phyloP scores from a whole-genome alignment of 2,797 vertebrate genomes.

The Pipistrellus pipistrellus region DNA sequence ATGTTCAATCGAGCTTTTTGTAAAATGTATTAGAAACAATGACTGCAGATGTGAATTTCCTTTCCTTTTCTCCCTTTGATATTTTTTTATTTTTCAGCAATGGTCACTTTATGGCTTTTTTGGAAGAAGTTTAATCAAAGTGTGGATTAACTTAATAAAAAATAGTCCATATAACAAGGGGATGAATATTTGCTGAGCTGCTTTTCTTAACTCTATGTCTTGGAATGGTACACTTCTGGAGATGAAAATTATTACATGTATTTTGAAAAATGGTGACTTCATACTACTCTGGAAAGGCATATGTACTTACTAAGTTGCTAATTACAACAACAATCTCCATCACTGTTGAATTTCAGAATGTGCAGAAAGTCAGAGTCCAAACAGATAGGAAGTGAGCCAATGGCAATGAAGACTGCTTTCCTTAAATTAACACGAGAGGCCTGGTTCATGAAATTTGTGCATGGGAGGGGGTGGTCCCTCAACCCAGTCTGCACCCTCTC shows the following conservation, averaged over 20 bases:
- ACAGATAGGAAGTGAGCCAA: not conserved
- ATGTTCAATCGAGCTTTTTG: not conserved
- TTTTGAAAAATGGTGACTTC: not conserved
- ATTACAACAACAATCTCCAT: not conserved
- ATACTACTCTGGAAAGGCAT: not conserved
- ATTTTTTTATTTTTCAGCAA: not conserved
- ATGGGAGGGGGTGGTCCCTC: too few relatives aligned
- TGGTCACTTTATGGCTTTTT: not conserved
- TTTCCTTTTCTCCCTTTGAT: not conserved
- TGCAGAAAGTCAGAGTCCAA: conserved; percentile 8
- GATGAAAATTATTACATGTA: not conserved
- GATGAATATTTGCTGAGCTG: not conserved
- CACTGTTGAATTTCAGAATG: not conserved
- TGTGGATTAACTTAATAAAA: not conserved
- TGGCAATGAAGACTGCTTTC: not conserved
- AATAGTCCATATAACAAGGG: not conserved
- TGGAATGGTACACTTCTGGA: not conserved
- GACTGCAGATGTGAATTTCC: not conserved
- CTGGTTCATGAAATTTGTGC: too few relatives aligned
- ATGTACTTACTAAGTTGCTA: not conserved
- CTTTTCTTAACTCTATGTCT: not conserved
- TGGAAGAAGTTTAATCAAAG: not conserved
- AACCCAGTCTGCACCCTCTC: too few relatives aligned
- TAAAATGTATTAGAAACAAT: conserved; percentile 24
- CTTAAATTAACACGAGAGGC: not conserved